phyloP scores from a whole-genome alignment of 2,797 vertebrate genomes.

The Scyliorhinus canicula region DNA sequence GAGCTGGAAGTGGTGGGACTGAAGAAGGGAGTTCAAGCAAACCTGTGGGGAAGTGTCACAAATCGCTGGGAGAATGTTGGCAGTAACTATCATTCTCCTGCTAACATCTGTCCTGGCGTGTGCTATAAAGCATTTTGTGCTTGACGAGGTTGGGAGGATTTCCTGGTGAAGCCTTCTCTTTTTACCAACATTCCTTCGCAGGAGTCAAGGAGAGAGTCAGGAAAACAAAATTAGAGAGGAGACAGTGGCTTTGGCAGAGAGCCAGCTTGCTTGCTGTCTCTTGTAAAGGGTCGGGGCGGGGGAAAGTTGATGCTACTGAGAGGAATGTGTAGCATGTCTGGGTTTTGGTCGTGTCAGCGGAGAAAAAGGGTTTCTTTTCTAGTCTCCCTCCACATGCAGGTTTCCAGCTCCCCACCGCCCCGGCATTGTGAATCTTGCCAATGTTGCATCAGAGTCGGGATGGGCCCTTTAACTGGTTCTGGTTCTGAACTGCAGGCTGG shows the following conservation, averaged over 20 bases:
- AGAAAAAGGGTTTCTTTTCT: not conserved
- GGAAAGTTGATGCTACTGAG: constrained; percentile 50
- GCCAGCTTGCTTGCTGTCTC: constrained; percentile 64
- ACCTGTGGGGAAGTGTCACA: not conserved
- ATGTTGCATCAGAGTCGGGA: too few relatives aligned
- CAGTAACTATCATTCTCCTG: not conserved
- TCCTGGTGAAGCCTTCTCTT: not conserved
- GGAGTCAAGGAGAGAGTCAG: constrained; percentile 51
- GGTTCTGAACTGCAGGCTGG: not conserved
- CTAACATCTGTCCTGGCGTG: not conserved
- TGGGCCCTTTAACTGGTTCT: not conserved
- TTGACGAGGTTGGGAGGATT: not conserved
- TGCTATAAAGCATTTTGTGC: not conserved
- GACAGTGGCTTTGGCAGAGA: constrained; percentile 72
- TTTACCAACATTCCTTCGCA: constrained; percentile 45
- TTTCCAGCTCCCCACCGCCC: not conserved
- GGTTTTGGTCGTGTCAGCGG: not conserved
- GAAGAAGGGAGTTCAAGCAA: not conserved
- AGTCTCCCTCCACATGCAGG: not conserved
- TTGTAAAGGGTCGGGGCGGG: constrained; percentile 51
- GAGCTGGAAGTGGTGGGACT: not conserved
- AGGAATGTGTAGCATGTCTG: not conserved
- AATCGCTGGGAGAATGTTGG: not conserved
- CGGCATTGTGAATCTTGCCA: not conserved
- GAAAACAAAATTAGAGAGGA: constrained; percentile 65